Percentiles rank a stretch among this genome's conserved stretches.
phyloP scores from a whole-genome alignment of 2,888 invertebrate genomes.

The Agelastica alni region DNA sequence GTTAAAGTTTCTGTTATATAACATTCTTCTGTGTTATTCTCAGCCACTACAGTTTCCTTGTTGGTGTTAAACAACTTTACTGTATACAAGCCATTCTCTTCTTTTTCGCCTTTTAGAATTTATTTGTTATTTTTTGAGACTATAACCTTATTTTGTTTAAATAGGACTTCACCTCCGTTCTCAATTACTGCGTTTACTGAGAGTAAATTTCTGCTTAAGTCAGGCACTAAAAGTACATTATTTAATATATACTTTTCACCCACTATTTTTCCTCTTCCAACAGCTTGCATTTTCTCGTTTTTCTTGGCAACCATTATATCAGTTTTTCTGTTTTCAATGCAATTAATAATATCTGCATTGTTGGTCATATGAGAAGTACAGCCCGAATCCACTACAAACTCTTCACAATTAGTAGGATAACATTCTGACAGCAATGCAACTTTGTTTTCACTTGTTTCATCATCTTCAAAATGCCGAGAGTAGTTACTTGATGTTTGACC shows the following conservation, averaged over 20 bases:
- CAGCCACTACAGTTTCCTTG: background rate
- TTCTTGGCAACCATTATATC: no score
- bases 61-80: background rate
- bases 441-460: no score
- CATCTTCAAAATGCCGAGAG: background rate
- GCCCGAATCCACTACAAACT: background rate
- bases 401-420: background rate
- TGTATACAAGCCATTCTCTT: no score
- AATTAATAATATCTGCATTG: no score
- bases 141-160: background rate
- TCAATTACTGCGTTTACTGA: background rate
- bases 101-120: no score
- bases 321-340: no score
- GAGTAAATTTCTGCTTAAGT: background rate
- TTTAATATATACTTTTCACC: no score
- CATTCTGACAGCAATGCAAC: background rate
- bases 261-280: background rate
- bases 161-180: background rate
- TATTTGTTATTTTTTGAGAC: no score
- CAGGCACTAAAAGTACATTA: no score
- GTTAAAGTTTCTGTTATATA: background rate
- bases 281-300: background rate
- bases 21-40: background rate
- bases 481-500: no score
- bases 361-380: no score